phyloP scores from a whole-genome alignment of 1,140 invertebrate genomes.

The Drosophila suzukii region DNA sequence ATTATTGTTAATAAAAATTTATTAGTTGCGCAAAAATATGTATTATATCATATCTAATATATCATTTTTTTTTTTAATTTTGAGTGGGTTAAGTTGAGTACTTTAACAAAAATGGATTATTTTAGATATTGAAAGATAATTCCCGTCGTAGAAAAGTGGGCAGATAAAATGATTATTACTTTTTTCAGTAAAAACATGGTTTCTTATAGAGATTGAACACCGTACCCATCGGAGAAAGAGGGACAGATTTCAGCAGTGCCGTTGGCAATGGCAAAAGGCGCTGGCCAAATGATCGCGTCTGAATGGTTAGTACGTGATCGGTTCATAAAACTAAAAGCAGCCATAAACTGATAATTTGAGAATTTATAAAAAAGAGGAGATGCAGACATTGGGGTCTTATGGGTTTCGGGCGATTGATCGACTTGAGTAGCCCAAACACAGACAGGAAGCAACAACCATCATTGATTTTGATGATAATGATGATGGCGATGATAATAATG shows the following conservation, averaged over 20 bases:
- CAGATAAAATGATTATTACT: too few species aligned
- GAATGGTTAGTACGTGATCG: slow-evolving; percentile 76
- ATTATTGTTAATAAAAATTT: too few species aligned
- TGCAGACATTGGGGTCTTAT: slow-evolving; percentile 25
- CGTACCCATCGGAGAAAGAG: slow-evolving; percentile 5
- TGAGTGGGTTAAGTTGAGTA: too few species aligned
- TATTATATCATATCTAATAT: too few species aligned
- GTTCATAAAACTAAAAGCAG: slow-evolving; percentile 80
- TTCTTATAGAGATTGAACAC: background rate
- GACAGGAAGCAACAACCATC: slow-evolving; percentile 35
- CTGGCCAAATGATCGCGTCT: slow-evolving; percentile 38
- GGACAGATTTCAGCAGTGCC: slow-evolving; percentile 34
- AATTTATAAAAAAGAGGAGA: slow-evolving; percentile 66
- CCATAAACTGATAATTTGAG: slow-evolving; percentile 82
- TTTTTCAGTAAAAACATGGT: background rate
- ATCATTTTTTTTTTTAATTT: too few species aligned
- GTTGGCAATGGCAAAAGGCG: slow-evolving; percentile 46
- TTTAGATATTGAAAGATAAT: too few species aligned
- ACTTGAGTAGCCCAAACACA: slow-evolving; percentile 38
- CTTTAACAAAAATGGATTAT: too few species aligned
- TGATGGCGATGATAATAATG: slow-evolving; percentile 19
- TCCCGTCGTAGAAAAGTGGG: too few species aligned
- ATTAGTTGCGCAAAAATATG: too few species aligned
- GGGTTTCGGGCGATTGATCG: slow-evolving; percentile 37
- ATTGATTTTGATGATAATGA: slow-evolving; percentile 28